Evolutionary conservation across 92 coral and sea anemone species (phyloP).

Genomic region (Porites cylindrica): DNA sequence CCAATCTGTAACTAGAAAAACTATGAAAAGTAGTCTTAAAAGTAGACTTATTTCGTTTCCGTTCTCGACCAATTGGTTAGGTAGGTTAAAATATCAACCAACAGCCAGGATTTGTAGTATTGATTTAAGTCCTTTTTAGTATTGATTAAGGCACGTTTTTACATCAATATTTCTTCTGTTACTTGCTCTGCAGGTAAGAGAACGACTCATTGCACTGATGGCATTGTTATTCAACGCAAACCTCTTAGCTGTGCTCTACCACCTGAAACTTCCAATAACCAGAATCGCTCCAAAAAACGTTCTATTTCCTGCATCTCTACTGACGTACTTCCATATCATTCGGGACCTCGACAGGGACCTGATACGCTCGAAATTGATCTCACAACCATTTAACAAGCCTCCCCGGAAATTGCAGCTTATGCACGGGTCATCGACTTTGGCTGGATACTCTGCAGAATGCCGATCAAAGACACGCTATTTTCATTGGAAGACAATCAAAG

Average conservation of each 20-base stretch:
- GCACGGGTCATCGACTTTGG: conserved; percentile 45
- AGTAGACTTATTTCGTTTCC: no score
- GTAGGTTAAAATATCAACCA: no score
- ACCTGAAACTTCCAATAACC: conserved; percentile 34
- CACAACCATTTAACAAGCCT: neutral
- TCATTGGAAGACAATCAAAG: conserved; percentile 4
- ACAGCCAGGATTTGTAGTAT: no score
- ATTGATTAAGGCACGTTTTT: neutral
- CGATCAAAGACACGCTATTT: conserved; percentile 23
- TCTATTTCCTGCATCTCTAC: conserved; percentile 1
- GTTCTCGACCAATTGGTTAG: no score
- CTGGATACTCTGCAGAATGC: conserved; percentile 46
- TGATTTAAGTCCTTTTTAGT: conserved; percentile 1
- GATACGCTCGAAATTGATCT: conserved; percentile 2
- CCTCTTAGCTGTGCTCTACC: conserved; percentile 49
- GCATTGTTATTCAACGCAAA: conserved; percentile 62
- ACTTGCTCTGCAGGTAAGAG: conserved; percentile 44
- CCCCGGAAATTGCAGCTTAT: neutral
- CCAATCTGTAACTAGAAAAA: no score
- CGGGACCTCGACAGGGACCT: conserved; percentile 50
- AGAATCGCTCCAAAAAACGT: conserved; percentile 34
- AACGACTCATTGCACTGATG: conserved; percentile 70
- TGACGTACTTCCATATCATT: conserved; percentile 44
- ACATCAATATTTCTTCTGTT: neutral
- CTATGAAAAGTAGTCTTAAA: no score